phyloP scores from a whole-genome alignment of 2,888 invertebrate genomes.

The Eupithecia pulchellata region DNA sequence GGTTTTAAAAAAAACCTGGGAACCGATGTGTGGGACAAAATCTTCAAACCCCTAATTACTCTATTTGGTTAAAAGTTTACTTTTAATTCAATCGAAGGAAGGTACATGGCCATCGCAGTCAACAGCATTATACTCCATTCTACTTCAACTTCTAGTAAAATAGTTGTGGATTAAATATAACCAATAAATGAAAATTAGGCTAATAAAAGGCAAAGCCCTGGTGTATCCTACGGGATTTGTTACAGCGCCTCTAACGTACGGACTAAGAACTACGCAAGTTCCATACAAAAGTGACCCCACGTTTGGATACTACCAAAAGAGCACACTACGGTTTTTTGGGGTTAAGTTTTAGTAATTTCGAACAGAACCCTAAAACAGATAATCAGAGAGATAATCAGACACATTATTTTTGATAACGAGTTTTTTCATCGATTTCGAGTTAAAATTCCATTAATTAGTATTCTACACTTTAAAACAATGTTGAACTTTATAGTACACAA shows the following conservation, averaged over 20 bases:
- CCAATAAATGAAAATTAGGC: not conserved
- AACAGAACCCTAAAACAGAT: not conserved
- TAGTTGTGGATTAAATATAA: not conserved
- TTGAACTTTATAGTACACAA: not conserved
- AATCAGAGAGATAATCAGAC: not conserved
- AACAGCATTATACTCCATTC: no score
- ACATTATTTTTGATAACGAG: not conserved
- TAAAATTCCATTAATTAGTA: not conserved
- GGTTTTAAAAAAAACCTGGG: no score
- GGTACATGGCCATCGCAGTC: no score
- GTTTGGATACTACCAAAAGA: not conserved
- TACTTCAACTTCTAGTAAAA: no score
- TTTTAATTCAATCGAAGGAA: no score
- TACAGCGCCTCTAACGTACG: not conserved
- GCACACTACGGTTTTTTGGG: not conserved
- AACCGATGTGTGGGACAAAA: no score
- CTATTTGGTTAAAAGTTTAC: no score
- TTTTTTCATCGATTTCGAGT: not conserved
- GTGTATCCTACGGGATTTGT: no score
- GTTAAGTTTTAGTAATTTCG: not conserved
- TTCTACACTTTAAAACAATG: not conserved
- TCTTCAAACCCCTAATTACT: no score
- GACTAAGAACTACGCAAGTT: not conserved
- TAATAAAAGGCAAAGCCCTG: not conserved
- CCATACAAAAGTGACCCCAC: not conserved